These are phyloP conservation scores for Meandrina meandrites DNA, from an alignment of 92 coral and sea anemone species.

Conservation along the genomic window DNA sequence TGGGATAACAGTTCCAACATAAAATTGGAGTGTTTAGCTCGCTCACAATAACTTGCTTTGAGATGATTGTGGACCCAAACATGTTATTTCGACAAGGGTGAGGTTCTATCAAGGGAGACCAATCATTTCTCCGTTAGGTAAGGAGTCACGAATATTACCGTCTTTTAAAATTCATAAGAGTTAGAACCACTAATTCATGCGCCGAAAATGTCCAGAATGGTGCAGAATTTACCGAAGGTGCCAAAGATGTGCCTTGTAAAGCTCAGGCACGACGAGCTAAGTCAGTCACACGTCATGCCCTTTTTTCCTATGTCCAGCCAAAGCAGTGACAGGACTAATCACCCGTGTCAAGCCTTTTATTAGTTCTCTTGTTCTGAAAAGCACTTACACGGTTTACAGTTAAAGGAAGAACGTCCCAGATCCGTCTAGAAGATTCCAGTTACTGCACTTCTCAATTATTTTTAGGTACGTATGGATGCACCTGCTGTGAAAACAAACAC, in stretches of 20 bases:
- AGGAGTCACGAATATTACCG: neutral
- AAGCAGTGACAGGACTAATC: neutral
- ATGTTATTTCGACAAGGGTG: neutral
- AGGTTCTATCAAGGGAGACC: neutral
- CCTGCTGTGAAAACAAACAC: neutral
- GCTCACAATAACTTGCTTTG: neutral
- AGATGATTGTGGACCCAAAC: neutral
- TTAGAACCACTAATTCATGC: neutral
- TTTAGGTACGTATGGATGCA: constrained; percentile 4
- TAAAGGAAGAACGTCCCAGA: neutral
- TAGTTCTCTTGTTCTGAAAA: constrained; percentile 9
- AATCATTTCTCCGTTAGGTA: neutral
- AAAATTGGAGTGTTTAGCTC: neutral
- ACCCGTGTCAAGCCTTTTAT: neutral
- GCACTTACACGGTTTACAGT: neutral
- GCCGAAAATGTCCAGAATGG: neutral
- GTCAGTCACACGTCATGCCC: neutral
- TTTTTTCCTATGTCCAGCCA: neutral
- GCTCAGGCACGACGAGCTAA: neutral
- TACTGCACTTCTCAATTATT: neutral
- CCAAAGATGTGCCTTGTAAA: neutral
- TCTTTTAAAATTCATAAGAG: neutral
- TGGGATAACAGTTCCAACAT: neutral
- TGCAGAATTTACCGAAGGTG: neutral
- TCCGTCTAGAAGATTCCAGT: constrained; percentile 5